Conservation (phyloP, 1,140 invertebrate genomes). For the Saccostrea echinata region DNA sequence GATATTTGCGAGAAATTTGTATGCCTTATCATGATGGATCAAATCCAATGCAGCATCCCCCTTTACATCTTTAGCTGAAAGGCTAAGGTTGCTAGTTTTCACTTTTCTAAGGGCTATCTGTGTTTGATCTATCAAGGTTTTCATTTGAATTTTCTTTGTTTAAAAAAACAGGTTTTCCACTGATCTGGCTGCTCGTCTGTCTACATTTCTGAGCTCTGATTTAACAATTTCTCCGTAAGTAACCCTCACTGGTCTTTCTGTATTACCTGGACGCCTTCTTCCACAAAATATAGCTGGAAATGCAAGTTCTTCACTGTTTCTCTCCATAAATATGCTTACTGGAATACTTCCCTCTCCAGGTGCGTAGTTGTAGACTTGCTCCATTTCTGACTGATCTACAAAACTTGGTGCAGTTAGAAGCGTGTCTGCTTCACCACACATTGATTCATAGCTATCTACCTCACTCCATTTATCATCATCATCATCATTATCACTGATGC, state of each 20-base stretch:
- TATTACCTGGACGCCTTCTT: conserved; percentile 47
- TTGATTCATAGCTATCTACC: conserved; percentile 51
- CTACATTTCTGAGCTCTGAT: conserved; percentile 54
- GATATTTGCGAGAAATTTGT: conserved; percentile 57
- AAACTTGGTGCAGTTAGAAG: conserved; percentile 55
- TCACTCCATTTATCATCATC: conserved; percentile 57
- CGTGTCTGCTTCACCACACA: conserved; percentile 55
- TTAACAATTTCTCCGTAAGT: conserved; percentile 58
- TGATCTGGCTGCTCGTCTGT: conserved; percentile 52
- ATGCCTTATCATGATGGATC: conserved; percentile 55
- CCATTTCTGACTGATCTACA: conserved; percentile 56
- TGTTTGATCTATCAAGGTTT: conserved; percentile 52
- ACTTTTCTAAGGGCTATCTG: conserved; percentile 58
- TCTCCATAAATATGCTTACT: conserved; percentile 54
- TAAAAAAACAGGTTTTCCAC: conserved; percentile 64
- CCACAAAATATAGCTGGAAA: conserved; percentile 62
- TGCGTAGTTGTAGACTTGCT: conserved; percentile 56
- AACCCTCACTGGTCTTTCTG: conserved; percentile 48
- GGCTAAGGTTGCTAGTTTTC: conserved; percentile 54
- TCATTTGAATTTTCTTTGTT: conserved; percentile 63
- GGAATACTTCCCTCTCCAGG: conserved; percentile 56
- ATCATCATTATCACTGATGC: not conserved
- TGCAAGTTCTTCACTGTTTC: conserved; percentile 55
- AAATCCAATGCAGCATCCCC: conserved; percentile 45
- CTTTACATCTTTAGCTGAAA: conserved; percentile 56